These are phyloP conservation scores for Eilema depressum DNA, from an alignment of 2,888 invertebrate genomes.

Conservation along the genomic window DNA sequence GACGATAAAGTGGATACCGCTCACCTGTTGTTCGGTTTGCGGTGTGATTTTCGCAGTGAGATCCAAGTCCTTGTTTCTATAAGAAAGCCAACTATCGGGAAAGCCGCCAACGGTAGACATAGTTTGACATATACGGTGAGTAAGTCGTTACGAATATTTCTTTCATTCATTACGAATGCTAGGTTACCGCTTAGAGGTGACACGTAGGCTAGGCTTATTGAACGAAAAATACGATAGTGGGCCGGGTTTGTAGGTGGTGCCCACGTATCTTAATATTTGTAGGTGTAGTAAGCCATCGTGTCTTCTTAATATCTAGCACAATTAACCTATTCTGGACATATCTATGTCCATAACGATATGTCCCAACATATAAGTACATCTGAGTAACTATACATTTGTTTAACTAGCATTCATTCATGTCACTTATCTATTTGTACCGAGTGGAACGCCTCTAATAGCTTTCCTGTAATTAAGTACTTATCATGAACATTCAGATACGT, in stretches of 20 bases:
- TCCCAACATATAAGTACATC: constrained; percentile 1
- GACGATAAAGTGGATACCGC: constrained; percentile 57
- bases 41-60: constrained; percentile 58
- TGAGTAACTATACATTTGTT: constrained; percentile 15
- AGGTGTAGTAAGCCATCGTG: constrained; percentile 75
- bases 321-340: constrained; percentile 38
- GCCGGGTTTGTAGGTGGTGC: constrained; percentile 80
- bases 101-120: constrained; percentile 69
- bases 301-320: constrained; percentile 69
- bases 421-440: constrained; percentile 48
- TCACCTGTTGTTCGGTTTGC: constrained; percentile 43
- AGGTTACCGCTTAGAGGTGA: constrained; percentile 68
- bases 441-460: constrained; percentile 50
- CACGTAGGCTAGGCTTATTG: constrained; percentile 77
- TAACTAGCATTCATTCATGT: constrained; percentile 40
- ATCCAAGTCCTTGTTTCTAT: constrained; percentile 50
- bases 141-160: constrained; percentile 69
- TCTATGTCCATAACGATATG: constrained; percentile 12
- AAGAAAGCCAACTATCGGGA: constrained; percentile 67
- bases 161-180: constrained; percentile 62
- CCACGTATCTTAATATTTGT: constrained; percentile 79
- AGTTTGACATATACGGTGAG: constrained; percentile 78
- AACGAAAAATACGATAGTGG: constrained; percentile 78
- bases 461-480: constrained; percentile 56
- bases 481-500: constrained; percentile 52